Base-by-base conservation (phyloP, 2,797 vertebrate genomes). In the Sibirionetta formosa region DNA sequence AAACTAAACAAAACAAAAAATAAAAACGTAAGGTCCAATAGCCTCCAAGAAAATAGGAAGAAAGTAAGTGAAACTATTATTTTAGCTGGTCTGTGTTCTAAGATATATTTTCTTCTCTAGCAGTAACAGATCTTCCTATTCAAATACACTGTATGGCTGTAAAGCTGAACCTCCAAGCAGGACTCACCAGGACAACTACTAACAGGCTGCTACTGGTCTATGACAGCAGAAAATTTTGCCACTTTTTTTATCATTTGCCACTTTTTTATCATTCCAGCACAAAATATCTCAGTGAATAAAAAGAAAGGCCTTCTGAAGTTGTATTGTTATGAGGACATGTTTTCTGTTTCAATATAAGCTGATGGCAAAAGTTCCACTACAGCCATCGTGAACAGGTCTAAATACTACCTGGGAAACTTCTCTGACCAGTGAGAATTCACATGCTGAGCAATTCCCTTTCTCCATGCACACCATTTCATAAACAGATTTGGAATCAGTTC, bases 341-440 rank as follows among this genome's bases (percentile, higher is more conserved):
- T 71, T 40, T 86, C n/a, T 68, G 31, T 22, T 84, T 76, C 23
- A 7, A 11, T 33, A 68, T 64, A 76, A 63, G 3, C 12, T 69
- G 33, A 31, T 13, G 46, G 36, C 31, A 76, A 40, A 22, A 73
- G 6, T 82, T 82, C 23, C 11, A 38, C 36, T 50, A 29, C 35
- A 17, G 63, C 5, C n/a, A 3, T 35, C 53, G 7, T 40, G 12
- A 82, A 31, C 3, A 72, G 5, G 8, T 57, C 71, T 40, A 72
- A 27, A 23, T n/a, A 64, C 4, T 36, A 50, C 15, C 18, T 35
- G 24, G 18, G 10, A 82, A 73, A 38, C 13, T 16, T 71, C 20
- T 3, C 5, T 69, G 31, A 35, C 7, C 1, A 1, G 7, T 50
- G 12, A 3, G 16, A 79, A 5, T 57, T 31, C 36, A 6, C 6